Conservation (phyloP, 2,888 invertebrate genomes). For the Nomada hirtipes region DNA sequence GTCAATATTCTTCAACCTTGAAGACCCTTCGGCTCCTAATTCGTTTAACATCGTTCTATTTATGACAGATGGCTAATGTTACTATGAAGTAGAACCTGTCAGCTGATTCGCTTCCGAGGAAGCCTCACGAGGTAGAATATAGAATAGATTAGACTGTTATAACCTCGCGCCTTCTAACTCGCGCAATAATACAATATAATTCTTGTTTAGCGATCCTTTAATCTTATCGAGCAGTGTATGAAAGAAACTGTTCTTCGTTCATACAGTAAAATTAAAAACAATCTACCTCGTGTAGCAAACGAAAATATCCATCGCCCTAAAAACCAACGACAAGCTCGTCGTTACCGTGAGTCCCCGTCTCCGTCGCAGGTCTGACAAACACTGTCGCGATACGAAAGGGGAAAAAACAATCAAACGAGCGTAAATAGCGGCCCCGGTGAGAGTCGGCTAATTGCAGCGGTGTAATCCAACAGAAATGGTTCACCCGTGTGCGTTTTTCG, state of each 20-base stretch:
- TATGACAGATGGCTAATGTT: slow-evolving; percentile 58
- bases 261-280: no score
- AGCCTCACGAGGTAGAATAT: slow-evolving; percentile 28
- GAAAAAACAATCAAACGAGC: neutral
- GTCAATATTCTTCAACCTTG: slow-evolving; percentile 17
- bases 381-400: neutral
- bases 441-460: slow-evolving; percentile 12
- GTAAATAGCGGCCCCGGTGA: neutral
- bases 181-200: neutral
- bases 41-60: slow-evolving; percentile 46
- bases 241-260: no score
- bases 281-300: no score
- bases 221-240: no score
- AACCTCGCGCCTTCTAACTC: neutral
- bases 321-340: no score
- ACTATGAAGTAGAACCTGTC: slow-evolving; percentile 56
- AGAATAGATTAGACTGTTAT: slow-evolving; percentile 28
- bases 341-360: no score
- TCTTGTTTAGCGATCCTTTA: no score
- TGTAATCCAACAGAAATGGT: neutral
- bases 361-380: neutral
- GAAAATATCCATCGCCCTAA: no score
- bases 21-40: slow-evolving; percentile 16
- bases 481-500: slow-evolving; percentile 8
- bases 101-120: slow-evolving; percentile 22